A percentile compares a stretch with the other conserved stretches of the same genome.
phyloP scores from a whole-genome alignment of 2,797 vertebrate species.

The Otus scops region DNA sequence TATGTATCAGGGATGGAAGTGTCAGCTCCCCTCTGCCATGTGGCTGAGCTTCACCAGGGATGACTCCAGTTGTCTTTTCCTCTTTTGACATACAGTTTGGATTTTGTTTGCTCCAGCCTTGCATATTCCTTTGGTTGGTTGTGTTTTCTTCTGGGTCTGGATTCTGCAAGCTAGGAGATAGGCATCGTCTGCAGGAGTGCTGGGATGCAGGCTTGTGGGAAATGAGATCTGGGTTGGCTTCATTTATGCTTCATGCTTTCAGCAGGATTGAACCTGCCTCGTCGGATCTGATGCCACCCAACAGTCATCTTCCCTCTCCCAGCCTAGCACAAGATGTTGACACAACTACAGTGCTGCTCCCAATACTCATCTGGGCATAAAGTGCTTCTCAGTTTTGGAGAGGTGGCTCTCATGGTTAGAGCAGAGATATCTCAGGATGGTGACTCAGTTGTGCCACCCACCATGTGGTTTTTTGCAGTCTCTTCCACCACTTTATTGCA shows the following conservation, averaged over 20 bases:
- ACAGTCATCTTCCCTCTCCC: background rate
- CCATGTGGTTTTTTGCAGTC: background rate
- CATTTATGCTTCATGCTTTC: background rate
- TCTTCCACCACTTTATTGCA: background rate
- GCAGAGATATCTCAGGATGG: background rate
- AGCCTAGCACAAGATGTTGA: background rate
- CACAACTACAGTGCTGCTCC: background rate
- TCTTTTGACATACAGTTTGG: background rate
- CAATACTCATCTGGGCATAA: background rate
- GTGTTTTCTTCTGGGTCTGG: background rate
- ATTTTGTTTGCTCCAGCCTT: background rate
- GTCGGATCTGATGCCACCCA: background rate
- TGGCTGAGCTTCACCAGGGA: background rate
- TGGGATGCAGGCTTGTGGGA: background rate
- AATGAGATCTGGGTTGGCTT: background rate
- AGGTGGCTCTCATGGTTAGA: background rate
- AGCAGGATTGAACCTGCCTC: conserved; percentile 7
- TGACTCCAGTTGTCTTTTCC: background rate
- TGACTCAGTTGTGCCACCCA: background rate
- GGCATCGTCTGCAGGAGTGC: background rate
- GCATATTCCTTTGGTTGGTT: background rate
- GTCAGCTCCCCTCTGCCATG: background rate
- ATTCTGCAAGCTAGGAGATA: background rate
- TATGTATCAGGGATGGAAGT: background rate
- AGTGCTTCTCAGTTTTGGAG: background rate